These are phyloP conservation scores for Zelostemma sp. DNA, from an alignment of 1,140 invertebrate genomes.

Conservation along the genomic window DNA sequence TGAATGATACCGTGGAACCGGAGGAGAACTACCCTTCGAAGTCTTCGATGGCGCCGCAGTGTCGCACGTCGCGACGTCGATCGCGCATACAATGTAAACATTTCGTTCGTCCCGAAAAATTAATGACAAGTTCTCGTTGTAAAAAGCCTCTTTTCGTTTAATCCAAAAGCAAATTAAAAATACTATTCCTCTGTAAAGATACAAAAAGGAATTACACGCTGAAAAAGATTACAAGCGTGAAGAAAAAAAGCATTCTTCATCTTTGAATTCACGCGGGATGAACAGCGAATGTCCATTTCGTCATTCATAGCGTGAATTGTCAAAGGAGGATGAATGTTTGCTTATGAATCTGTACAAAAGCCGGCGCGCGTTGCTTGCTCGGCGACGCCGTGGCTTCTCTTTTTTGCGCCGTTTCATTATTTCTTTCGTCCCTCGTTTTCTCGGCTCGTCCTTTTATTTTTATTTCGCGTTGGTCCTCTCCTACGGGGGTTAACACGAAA, in stretches of 20 bases:
- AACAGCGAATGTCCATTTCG: too few species aligned
- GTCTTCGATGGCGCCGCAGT: conserved; percentile 10
- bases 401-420: neutral
- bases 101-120: neutral
- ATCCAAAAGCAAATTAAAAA: too few species aligned
- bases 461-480: neutral
- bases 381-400: neutral
- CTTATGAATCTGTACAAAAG: neutral
- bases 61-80: conserved; percentile 3
- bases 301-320: neutral
- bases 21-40: neutral
- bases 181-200: too few species aligned
- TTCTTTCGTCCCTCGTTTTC: neutral
- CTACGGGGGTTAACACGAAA: neutral
- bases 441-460: neutral
- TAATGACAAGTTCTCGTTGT: neutral
- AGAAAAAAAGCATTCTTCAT: too few species aligned
- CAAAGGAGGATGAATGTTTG: neutral
- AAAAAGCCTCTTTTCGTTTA: too few species aligned
- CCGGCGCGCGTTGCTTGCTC: too few species aligned
- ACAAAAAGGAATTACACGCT: too few species aligned
- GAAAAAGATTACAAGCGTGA: too few species aligned
- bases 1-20: conserved; percentile 12
- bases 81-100: neutral
- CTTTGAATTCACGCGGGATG: too few species aligned